Base-by-base conservation (phyloP, 2,797 vertebrate species). In the Enteromius argenteus region DNA sequence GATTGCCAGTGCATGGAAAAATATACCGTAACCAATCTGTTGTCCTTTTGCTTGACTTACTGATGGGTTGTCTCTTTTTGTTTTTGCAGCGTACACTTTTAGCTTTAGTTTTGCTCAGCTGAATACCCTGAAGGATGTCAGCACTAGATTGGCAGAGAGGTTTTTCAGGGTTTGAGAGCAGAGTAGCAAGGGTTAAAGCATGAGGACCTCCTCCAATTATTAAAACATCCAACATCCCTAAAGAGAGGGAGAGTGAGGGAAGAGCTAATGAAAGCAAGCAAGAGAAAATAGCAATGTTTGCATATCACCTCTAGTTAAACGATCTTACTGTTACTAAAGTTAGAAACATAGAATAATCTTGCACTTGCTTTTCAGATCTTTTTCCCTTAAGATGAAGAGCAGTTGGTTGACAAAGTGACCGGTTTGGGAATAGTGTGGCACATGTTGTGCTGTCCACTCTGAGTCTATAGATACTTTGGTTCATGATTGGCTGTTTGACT, bases 171-270 rank as follows among this genome's bases (percentile, higher is more conserved):
- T 84, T 85, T 53, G 85, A 91, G 2, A 96, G 87, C 87, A 95
- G 88, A 74, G 92, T 95, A 21, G 94, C 92, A 74, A 96, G 88
- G 72, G 93, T 95, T 91, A 96, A 80, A 73, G 95, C 95, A 84
- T 96, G 95, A 85, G 95, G 95, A 4, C 95, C 95, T 0, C 90
- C 91, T 23, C 95, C 95, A 44, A 95, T 90, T 84, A 96, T 93
- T 81, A 96, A 87, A 64, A 95, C 93, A 80, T 95, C 95, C 2
- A 95, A 85, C 81, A 94, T 91, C 83, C 82, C 89, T 81, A 53
- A 81, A 71, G n/a, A 73, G 39, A 68, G n/a, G 75, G 30, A 44
- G 14, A 60, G 15, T 81, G 39, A 83, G 17, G 66, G 30, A 73
- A 42, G 49, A 73, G 46, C 49, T 58, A 78, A 53, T 86, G 35